Conservation (phyloP, 2,888 invertebrate species). For the Galerucella calmariensis region DNA sequence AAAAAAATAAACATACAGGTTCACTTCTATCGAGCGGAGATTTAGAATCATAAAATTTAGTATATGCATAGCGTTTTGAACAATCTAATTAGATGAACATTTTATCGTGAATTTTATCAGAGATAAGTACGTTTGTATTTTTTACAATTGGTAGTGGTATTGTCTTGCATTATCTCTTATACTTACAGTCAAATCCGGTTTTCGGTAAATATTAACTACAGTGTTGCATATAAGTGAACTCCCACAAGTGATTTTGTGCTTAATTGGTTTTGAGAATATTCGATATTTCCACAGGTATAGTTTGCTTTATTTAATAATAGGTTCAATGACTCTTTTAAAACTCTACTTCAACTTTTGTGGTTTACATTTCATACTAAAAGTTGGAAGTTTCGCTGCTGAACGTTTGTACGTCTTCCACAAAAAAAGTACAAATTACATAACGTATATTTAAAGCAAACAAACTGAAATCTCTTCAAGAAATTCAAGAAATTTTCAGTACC, state of each 20-base stretch:
- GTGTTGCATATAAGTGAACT: not conserved
- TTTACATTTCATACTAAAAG: not conserved
- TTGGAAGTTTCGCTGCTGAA: too few species aligned
- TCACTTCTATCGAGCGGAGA: conserved; percentile 8
- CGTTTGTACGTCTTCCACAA: too few species aligned
- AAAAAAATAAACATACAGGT: conserved; percentile 20
- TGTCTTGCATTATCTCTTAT: conserved; percentile 5
- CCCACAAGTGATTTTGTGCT: not conserved
- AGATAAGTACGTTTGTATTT: conserved; percentile 22
- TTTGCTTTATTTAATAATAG: not conserved
- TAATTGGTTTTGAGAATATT: not conserved
- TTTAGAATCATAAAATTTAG: conserved; percentile 16
- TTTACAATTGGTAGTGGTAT: conserved; percentile 13
- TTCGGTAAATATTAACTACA: not conserved
- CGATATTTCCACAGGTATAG: not conserved
- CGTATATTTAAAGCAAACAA: too few species aligned
- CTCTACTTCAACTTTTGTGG: not conserved
- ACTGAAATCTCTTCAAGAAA: too few species aligned
- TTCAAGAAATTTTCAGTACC: too few species aligned
- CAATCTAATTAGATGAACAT: not conserved
- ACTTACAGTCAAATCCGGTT: not conserved
- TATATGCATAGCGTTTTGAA: conserved; percentile 10
- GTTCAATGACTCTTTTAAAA: not conserved
- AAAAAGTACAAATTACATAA: too few species aligned
- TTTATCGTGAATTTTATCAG: conserved; percentile 17